Evolutionary conservation across 2,888 invertebrate genomes (phyloP), one percentile per base, ranked within the genome.

Genomic region (Nephrotoma guestfalica): DNA sequence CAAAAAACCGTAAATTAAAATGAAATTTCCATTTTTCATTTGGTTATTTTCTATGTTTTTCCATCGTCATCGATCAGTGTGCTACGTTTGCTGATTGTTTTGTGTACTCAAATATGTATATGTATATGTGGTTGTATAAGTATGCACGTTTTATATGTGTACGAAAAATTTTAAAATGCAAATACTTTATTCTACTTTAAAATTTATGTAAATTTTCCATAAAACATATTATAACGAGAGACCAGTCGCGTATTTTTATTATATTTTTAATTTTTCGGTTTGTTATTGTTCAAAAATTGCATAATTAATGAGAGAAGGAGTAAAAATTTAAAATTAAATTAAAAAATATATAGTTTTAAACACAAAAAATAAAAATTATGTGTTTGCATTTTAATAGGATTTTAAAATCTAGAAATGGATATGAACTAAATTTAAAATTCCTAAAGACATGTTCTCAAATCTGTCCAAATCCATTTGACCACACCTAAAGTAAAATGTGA

Each of bases 41-140:
- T 41, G 84, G 84, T 84, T 84, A 41, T 84, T 84, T 42, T 84
- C 84, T 84, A 71, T 71, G 71, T 71, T 71, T 84, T 84, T 84
- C 42, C 84, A 84, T 84, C 84, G 84, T 84, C 84, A 84, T 84
- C 84, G 84, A 84, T 84, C 84, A 84, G 42, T 84, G 84, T 71
- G 18, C 71, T 71, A 71, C 71, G 71, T 71, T 71, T 71, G 30
- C 71, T 71, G 71, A 71, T 71, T 71, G 30, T 71, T 71, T 30
- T 71, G 71, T 71, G 71, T 30, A 30, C 30, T 30, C 1, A 30
- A 30, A 30, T 3, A 30, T 30, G 2, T 15, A 51, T 51, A 15
- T 71, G 71, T 71, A 11, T 71, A 9, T 71, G 9, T 30, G 30
- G 30, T 9, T 7, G 51, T 15, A 51, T 43, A 43, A 30, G 30